Evolutionary conservation across 2,797 vertebrate species (phyloP).

Genomic region (Hirundo rustica): DNA sequence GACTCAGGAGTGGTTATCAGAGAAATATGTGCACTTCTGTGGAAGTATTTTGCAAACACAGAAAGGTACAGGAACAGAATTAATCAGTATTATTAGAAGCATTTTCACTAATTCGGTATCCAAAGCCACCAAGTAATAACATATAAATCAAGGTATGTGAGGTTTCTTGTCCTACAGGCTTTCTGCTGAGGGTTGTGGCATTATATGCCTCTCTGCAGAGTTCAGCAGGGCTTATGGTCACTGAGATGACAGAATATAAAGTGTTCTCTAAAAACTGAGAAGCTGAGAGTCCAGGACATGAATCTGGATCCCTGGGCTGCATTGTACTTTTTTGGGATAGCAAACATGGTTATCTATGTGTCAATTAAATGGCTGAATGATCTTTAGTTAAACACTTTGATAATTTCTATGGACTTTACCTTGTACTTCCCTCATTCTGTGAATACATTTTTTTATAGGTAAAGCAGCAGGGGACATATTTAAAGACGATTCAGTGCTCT

Average conservation of each 20-base stretch:
- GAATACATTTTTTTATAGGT: conserved; percentile 73
- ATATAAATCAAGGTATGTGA: not conserved
- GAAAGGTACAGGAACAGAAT: not conserved
- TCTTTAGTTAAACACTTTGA: not conserved
- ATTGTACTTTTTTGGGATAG: not conserved
- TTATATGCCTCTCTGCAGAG: not conserved
- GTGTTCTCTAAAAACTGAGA: not conserved
- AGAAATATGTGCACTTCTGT: not conserved
- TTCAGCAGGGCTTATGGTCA: not conserved
- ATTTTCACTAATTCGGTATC: not conserved
- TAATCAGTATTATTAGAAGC: not conserved
- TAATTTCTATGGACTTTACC: not conserved
- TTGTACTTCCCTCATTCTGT: not conserved
- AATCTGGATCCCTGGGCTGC: not conserved
- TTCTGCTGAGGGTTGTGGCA: not conserved
- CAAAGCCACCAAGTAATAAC: not conserved
- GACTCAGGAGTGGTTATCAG: not conserved
- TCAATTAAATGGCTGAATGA: not conserved
- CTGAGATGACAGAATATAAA: not conserved
- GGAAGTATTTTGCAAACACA: not conserved
- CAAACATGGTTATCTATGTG: not conserved
- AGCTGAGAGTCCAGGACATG: not conserved
- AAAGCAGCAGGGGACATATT: conserved; percentile 97
- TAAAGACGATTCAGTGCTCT: conserved; percentile 87
- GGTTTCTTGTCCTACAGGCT: not conserved